Evolutionary conservation across 2,797 vertebrate species (phyloP), one percentile per base, ranked within the genome.

Genomic region (Agapornis canus): DNA sequence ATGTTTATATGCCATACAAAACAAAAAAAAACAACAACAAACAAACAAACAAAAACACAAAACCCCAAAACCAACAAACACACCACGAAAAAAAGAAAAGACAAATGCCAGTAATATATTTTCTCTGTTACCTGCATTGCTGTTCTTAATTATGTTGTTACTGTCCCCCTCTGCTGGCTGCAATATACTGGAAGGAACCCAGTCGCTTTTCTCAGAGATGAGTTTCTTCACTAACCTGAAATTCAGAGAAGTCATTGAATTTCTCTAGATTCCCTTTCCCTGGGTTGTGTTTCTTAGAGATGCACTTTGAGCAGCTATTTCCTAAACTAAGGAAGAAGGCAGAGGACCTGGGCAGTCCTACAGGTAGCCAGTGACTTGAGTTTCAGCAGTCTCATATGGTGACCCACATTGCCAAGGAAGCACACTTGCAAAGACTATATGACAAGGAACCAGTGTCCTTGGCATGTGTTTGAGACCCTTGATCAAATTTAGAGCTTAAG

Each of bases 221-320:
- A 99, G 94, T 91, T 98, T 98, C 98, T 98, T 98, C 76, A 98
- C 98, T 96, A 98, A 97, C 98, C 98, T 99, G 98, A 91, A 78
- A 94, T 71, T 82, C 85, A 96, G 92, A 94, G 57, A 80, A 48
- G 26, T 25, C 84, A 45, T 15, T 29, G 72, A 95, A 84, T 71
- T 88, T 51, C 47, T 57, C 32, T 37, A 40, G 9, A 8, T 16
- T 35, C 29, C 11, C 22, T 12, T 32, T 68, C 20, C 26, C 43
- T 29, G 25, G 15, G 10, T 19, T 79, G n/a, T 57, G 31, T 54
- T 78, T 79, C 57, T 49, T 12, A 56, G 40, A 80, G n/a, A 13
- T 15, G 17, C 10, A 16, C 7, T 12, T 60, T 70, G 42, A 9
- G 51, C 64, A 39, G 22, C 60, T 63, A 20, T 42, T 76, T 73